Base-by-base conservation (phyloP, 2,888 invertebrate genomes). In the Poecilobothrus nobilitatus region DNA sequence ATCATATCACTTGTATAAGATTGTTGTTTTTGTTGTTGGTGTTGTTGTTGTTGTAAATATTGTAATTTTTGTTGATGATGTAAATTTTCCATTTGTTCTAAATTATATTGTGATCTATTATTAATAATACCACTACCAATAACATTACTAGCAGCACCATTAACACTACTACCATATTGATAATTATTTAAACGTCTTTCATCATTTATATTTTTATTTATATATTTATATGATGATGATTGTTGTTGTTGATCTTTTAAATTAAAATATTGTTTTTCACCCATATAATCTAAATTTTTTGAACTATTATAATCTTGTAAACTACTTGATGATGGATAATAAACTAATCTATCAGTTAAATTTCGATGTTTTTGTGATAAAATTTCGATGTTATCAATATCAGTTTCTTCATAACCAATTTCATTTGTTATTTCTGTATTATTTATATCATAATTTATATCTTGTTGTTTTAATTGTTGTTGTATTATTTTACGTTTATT, bases 291-390 rank as follows among this genome's bases (percentile, higher is more conserved):
- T 77, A 78, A 71, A 68, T 76, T 78, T 63, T 75, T 75, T 67
- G 75, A 77, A 65, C 77, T 80, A 33, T 78, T 78, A 66, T 80
- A 79, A 73, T 81, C 84, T 73, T 75, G 79, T 72, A 80, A 83
- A 79, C 72, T 84, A 81, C 84, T 76, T 75, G 83, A 82, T 81
- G 86, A 76, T 1, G 92, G 92, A 79, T 93, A 93, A 75, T 91
- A 93, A 0, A 90, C 90, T 9, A 93, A 82, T 18, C 91, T 91
- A 78, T 93, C 92, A 0, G 91, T 92, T 33, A 93, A 85, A 67
- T 77, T 74, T 1, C 75, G 73, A 65, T 76, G 75, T 18, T 74
- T 76, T 63, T 75, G 74, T 10, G 76, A 71, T 6, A 69, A 70
- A n/a, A 71, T 68, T 70, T 76, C 74, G 1, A 73, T 69, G 66